Evolutionary conservation across 2,888 invertebrate species (phyloP), one percentile per base, ranked within the genome.

Genomic region (Dusona sp.): DNA sequence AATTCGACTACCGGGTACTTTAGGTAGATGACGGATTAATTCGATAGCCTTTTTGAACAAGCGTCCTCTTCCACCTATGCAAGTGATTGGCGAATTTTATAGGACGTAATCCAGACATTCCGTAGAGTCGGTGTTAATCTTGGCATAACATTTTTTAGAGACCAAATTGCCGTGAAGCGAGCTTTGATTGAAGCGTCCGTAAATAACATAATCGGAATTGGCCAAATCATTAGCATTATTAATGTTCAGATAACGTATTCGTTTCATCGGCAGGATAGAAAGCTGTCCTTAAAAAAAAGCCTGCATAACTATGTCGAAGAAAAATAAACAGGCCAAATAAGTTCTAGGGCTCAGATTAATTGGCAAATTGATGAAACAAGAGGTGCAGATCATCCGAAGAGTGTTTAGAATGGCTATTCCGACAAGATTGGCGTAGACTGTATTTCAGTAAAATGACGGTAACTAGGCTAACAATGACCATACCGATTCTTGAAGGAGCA

Each of bases 281-380:
- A 82, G 68, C 45, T 54, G 42, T 42, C 81, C 81, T 36, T 67
- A 57, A 61, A 45, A 75, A 9, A 82, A n/a, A 3, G 42, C 81
- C 45, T 74, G 57, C 57, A 82, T 48, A 6, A 75, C 75, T 3
- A 82, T 19, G 13, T 61, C n/a, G 13, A 75, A 42, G 6, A 61
- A 16, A 22, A 82, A 82, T 1, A 75, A 7, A 16, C 33, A 2
- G 13, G 22, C 74, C 9, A 81, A 29, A 33, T 68, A 74, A 16
- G 74, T 74, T 48, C 81, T 54, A 7, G 75, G 19, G 22, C 68
- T n/a, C 25, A 36, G 8, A 4, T 57, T 3, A 9, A 1, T n/a
- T 9, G 81, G 81, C 64, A 75, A 7, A 36, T 61, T 57, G 7
- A 45, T 13, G 13, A 82, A 57, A 42, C 42, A 38, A 0, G 67